Evolutionary conservation across 2,888 invertebrate species (phyloP).

Genomic region (Andrena hattorfiana): DNA sequence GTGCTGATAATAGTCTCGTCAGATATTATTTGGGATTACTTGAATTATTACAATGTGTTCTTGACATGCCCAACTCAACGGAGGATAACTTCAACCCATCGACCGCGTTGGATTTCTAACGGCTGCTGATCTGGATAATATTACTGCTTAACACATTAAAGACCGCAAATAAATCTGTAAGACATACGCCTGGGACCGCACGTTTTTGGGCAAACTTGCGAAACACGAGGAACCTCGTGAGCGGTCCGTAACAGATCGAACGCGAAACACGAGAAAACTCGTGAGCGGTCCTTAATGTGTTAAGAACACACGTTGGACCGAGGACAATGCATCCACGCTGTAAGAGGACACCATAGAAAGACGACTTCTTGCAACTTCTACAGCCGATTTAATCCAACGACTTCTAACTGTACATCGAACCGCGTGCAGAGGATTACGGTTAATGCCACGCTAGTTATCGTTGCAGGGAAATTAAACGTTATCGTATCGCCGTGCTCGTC

Average conservation of each 20-base stretch:
- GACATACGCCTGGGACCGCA: no score
- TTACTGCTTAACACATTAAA: no score
- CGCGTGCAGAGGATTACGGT: slow-evolving; percentile 5
- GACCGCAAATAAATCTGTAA: no score
- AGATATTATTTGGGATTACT: no score
- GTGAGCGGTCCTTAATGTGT: no score
- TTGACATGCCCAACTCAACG: not conserved
- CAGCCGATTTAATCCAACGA: not conserved
- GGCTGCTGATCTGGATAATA: not conserved
- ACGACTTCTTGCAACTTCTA: not conserved
- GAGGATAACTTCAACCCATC: not conserved
- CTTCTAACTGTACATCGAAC: slow-evolving; percentile 3
- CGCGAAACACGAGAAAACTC: no score
- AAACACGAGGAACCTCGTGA: no score
- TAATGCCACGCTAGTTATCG: slow-evolving; percentile 25
- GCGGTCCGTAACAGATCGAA: no score
- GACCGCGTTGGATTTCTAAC: not conserved
- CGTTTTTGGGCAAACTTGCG: no score
- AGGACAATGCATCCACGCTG: not conserved
- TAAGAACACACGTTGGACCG: not conserved
- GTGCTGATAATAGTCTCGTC: no score
- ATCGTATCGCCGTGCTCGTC: not conserved
- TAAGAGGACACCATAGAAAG: not conserved
- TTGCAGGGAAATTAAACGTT: slow-evolving; percentile 24
- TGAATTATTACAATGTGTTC: not conserved